Evolutionary conservation across 1,140 invertebrate genomes (phyloP).

Genomic region (Hyles vespertilio): DNA sequence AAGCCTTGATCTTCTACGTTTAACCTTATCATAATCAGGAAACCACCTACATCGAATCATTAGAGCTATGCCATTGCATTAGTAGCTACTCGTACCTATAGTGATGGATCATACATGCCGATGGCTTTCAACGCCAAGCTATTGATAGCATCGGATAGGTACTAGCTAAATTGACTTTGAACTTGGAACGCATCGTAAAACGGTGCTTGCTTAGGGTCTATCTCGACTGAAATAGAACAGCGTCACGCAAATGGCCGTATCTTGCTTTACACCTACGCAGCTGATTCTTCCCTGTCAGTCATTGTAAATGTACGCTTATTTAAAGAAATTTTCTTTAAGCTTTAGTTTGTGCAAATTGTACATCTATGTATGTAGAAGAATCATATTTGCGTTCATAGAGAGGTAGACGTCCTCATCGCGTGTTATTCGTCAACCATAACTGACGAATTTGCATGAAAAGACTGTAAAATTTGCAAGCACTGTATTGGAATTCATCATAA

Average conservation of each 20-base stretch:
- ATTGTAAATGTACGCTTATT: no score
- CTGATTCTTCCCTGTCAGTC: no score
- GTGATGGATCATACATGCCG: no score
- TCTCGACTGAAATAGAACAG: slow-evolving; percentile 11
- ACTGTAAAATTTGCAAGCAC: slow-evolving; percentile 29
- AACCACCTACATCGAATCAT: no score
- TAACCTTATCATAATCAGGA: no score
- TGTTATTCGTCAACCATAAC: slow-evolving; percentile 25
- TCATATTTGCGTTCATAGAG: neutral
- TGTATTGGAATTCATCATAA: slow-evolving; percentile 18
- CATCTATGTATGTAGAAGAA: no score
- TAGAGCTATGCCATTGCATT: no score
- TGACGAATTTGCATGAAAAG: slow-evolving; percentile 35
- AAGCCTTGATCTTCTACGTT: no score
- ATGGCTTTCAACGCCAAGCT: neutral
- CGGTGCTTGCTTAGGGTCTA: slow-evolving; percentile 10
- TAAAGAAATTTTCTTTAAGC: no score
- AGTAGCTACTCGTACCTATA: no score
- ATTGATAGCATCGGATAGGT: slow-evolving; percentile 1
- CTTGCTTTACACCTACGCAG: neutral
- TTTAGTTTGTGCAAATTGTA: no score
- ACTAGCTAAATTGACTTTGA: slow-evolving; percentile 9
- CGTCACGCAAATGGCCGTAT: slow-evolving; percentile 9
- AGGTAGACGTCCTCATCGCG: slow-evolving; percentile 25
- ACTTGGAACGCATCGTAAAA: slow-evolving; percentile 12